Conservation (phyloP, 2,797 vertebrate species). For the Mastacembelus armatus region DNA sequence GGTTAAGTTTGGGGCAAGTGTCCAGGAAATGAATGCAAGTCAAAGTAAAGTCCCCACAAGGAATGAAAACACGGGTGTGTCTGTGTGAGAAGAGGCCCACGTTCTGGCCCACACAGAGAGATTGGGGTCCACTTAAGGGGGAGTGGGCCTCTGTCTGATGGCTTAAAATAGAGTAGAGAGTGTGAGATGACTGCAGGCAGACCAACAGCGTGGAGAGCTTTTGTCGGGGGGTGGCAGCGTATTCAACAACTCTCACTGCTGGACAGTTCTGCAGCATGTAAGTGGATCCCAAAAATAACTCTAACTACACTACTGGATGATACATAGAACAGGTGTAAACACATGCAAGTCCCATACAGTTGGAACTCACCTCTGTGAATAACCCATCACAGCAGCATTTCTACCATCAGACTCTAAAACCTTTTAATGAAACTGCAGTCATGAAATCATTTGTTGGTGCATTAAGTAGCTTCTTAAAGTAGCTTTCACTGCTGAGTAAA, state of each 20-base stretch:
- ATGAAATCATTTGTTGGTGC: slow-evolving; percentile 18
- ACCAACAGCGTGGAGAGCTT: slow-evolving; percentile 55
- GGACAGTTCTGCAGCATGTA: slow-evolving; percentile 51
- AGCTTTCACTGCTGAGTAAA: slow-evolving; percentile 40
- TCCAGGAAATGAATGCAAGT: too few relatives aligned
- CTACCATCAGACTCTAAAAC: slow-evolving; percentile 7
- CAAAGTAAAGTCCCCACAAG: too few relatives aligned
- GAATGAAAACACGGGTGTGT: slow-evolving; percentile 37
- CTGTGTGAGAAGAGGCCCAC: slow-evolving; percentile 49
- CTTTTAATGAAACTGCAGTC: slow-evolving; percentile 17
- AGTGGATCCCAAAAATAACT: slow-evolving; percentile 66
- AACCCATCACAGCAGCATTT: neutral
- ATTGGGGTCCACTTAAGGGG: slow-evolving; percentile 60
- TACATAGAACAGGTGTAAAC: too few relatives aligned
- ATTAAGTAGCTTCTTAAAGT: slow-evolving; percentile 24
- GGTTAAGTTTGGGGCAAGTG: too few relatives aligned
- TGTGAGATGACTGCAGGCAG: slow-evolving; percentile 67
- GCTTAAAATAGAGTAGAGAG: slow-evolving; percentile 78
- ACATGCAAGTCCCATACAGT: neutral
- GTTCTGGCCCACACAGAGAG: slow-evolving; percentile 67
- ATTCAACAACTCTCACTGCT: slow-evolving; percentile 52
- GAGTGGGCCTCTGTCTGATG: slow-evolving; percentile 53
- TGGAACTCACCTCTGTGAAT: neutral
- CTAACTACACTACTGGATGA: too few relatives aligned
- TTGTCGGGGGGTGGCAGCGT: slow-evolving; percentile 37